Conservation (phyloP, 2,113 vertebrate genomes). For the Phasianus colchicus region DNA sequence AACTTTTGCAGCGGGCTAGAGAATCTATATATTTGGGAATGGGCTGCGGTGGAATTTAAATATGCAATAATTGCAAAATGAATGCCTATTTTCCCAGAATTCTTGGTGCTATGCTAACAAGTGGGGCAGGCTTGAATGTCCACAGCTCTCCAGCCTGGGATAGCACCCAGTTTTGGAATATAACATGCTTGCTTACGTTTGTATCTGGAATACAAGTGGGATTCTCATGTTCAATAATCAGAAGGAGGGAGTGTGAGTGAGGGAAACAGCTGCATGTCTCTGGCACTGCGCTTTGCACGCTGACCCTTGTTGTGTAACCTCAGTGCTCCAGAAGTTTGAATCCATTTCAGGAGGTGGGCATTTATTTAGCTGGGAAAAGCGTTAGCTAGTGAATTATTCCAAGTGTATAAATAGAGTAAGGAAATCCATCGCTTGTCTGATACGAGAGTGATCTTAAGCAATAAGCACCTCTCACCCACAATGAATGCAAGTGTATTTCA, state of each 20-base stretch:
- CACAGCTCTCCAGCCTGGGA: neutral
- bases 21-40: neutral
- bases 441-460: neutral
- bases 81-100: neutral
- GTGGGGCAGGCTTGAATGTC: constrained; percentile 19
- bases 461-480: constrained; percentile 26
- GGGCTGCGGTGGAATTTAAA: neutral
- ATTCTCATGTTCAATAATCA: constrained; percentile 67
- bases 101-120: constrained; percentile 1
- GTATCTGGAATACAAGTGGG: constrained; percentile 66
- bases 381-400: constrained; percentile 52
- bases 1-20: neutral
- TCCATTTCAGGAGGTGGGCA: constrained; percentile 58
- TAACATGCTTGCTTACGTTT: constrained; percentile 63
- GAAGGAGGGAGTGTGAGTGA: constrained; percentile 73
- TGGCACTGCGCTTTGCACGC: constrained; percentile 55
- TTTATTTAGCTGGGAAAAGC: constrained; percentile 58
- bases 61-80: neutral
- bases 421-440: constrained; percentile 3
- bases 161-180: constrained; percentile 30
- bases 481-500: neutral
- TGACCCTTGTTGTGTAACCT: constrained; percentile 62
- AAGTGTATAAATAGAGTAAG: constrained; percentile 26
- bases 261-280: constrained; percentile 73
- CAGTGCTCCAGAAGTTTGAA: constrained; percentile 12